Evolutionary conservation across 2,888 invertebrate genomes (phyloP).

Genomic region (Drosophila prostipennis): DNA sequence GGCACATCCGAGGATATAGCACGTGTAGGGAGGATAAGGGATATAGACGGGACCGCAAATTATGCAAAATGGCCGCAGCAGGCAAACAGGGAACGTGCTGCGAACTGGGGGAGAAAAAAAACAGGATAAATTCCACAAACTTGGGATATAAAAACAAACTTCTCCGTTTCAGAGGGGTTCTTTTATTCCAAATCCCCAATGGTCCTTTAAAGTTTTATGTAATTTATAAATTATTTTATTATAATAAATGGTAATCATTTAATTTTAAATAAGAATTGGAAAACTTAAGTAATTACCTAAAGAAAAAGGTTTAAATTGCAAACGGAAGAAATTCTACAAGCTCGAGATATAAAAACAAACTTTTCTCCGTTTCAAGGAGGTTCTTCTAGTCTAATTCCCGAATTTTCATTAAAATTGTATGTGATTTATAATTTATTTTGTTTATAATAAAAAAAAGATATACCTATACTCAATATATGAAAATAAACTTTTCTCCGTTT

Average conservation of each 20-base stretch:
- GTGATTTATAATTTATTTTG: no score
- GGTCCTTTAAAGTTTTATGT: no score
- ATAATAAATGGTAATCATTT: no score
- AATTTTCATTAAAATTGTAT: no score
- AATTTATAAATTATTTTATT: no score
- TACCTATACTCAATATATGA: neutral
- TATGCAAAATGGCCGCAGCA: slow-evolving; percentile 39
- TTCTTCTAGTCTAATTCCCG: no score
- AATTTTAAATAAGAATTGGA: no score
- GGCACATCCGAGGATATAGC: slow-evolving; percentile 6
- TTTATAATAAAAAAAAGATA: no score
- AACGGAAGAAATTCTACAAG: neutral
- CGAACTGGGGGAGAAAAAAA: neutral
- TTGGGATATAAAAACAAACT: neutral
- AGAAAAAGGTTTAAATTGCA: no score
- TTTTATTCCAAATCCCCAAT: no score
- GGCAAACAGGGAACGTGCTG: slow-evolving; percentile 12
- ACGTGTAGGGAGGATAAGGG: slow-evolving; percentile 11
- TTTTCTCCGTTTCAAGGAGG: neutral
- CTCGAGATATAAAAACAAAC: neutral
- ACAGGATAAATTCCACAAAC: neutral
- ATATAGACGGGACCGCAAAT: slow-evolving; percentile 20
- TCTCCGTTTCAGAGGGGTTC: neutral
- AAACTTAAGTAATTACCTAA: no score
- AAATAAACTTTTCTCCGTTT: neutral